Evolutionary conservation across 2,888 invertebrate genomes (phyloP).

Genomic region (Chalcosyrphus nemorum): DNA sequence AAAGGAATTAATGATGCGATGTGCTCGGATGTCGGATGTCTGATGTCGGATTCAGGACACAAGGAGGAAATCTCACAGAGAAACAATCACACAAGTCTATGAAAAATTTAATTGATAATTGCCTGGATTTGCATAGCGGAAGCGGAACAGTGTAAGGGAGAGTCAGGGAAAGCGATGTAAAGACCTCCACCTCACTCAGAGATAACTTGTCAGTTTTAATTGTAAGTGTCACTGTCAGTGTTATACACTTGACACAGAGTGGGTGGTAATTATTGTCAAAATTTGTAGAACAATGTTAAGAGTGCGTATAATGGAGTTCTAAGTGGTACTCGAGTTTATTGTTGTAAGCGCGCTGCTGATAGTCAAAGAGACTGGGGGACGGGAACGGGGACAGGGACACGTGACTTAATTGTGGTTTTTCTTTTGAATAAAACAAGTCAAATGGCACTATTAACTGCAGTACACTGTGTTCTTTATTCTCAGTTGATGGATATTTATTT

Average conservation of each 20-base stretch:
- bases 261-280: slow-evolving; percentile 70
- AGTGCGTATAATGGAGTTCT: slow-evolving; percentile 66
- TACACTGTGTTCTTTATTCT: slow-evolving; percentile 30
- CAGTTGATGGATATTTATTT: slow-evolving; percentile 54
- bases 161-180: neutral
- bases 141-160: neutral
- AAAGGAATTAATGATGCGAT: slow-evolving; percentile 62
- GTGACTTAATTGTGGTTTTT: slow-evolving; percentile 52
- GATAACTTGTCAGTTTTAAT: slow-evolving; percentile 59
- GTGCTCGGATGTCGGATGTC: no score
- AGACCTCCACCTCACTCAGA: neutral
- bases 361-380: neutral
- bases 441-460: slow-evolving; percentile 56
- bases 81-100: neutral
- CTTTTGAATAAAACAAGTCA: slow-evolving; percentile 44
- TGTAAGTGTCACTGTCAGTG: slow-evolving; percentile 59
- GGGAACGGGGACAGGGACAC: no score
- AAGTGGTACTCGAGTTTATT: slow-evolving; percentile 58
- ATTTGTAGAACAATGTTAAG: slow-evolving; percentile 54
- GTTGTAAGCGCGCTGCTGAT: slow-evolving; percentile 3
- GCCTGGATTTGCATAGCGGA: slow-evolving; percentile 35
- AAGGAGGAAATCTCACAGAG: slow-evolving; percentile 16
- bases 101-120: slow-evolving; percentile 62
- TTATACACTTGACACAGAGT: slow-evolving; percentile 39
- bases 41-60: slow-evolving; percentile 29